These are phyloP conservation scores for Lepeophtheirus salmonis DNA, from an alignment of 1,140 invertebrate species.

Conservation along the genomic window DNA sequence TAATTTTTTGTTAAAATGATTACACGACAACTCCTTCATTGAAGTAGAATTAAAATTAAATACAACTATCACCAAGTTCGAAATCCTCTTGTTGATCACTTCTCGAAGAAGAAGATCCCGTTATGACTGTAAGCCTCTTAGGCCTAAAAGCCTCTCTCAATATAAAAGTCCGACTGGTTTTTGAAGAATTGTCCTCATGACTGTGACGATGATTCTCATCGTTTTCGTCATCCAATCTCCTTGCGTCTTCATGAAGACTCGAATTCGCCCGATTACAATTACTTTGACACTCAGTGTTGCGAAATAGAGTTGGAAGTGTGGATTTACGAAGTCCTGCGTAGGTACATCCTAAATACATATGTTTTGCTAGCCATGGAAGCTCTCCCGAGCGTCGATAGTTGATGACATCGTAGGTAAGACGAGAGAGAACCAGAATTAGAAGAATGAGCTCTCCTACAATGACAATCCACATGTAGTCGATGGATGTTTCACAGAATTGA, in stretches of 20 bases:
- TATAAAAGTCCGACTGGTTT: neutral
- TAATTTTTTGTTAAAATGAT: too few relatives aligned
- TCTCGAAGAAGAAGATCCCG: too few relatives aligned
- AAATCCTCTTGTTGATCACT: too few relatives aligned
- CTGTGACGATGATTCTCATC: neutral
- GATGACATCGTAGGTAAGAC: conserved; percentile 2
- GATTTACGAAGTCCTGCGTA: neutral
- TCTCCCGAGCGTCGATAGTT: conserved; percentile 6
- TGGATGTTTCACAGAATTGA: neutral
- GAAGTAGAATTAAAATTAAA: too few relatives aligned
- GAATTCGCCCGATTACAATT: neutral
- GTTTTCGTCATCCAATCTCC: neutral
- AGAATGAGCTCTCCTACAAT: conserved; percentile 1
- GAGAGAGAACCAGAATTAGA: conserved; percentile 3
- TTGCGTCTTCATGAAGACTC: neutral
- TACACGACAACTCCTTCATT: too few relatives aligned
- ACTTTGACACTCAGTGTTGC: neutral
- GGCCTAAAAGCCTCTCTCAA: neutral
- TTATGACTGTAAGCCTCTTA: too few relatives aligned
- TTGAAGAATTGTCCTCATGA: neutral
- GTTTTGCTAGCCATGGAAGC: conserved; percentile 7
- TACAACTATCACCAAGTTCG: too few relatives aligned
- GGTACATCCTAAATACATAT: conserved; percentile 4
- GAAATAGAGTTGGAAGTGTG: neutral
- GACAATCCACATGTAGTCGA: conserved; percentile 1